Conservation (phyloP, 2,888 invertebrate genomes). For the Volucella zonaria region DNA sequence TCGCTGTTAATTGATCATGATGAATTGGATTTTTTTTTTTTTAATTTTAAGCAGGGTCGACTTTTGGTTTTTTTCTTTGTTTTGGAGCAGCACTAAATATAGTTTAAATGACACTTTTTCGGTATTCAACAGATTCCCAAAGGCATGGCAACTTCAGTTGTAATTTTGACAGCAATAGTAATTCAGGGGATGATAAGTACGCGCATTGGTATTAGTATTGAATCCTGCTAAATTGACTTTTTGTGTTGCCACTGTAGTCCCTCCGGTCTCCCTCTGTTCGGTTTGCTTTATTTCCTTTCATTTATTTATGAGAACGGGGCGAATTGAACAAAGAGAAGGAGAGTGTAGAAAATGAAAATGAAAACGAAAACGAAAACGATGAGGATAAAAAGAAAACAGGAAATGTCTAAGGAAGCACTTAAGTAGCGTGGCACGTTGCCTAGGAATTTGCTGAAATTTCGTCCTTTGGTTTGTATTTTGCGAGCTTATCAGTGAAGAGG, state of each 20-base stretch:
- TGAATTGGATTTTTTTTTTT: slow-evolving; percentile 37
- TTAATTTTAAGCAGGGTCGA: not conserved
- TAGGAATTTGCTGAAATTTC: slow-evolving; percentile 61
- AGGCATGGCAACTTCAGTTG: slow-evolving; percentile 1
- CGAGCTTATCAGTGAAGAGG: slow-evolving; percentile 28
- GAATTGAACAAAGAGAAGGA: slow-evolving; percentile 9
- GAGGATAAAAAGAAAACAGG: slow-evolving; percentile 57
- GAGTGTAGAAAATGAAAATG: no score
- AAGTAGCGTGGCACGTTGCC: slow-evolving; percentile 64
- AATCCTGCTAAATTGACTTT: slow-evolving; percentile 65
- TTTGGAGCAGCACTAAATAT: slow-evolving; percentile 20
- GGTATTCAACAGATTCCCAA: not conserved
- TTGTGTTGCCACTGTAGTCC: slow-evolving; percentile 60
- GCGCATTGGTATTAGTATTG: slow-evolving; percentile 37
- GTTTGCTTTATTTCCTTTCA: slow-evolving; percentile 58
- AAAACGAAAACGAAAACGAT: slow-evolving; percentile 12
- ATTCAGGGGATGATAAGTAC: slow-evolving; percentile 1
- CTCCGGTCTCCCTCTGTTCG: slow-evolving; percentile 39
- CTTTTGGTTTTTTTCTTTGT: no score
- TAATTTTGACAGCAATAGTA: slow-evolving; percentile 12
- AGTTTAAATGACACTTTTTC: slow-evolving; percentile 8
- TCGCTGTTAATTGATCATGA: slow-evolving; percentile 64
- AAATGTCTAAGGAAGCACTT: slow-evolving; percentile 72
- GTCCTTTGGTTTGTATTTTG: slow-evolving; percentile 21
- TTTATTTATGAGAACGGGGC: slow-evolving; percentile 61